A percentile compares a stretch with the other conserved stretches of the same genome.
phyloP scores from a whole-genome alignment of 2,113 vertebrate genomes.

The Grammomys dolichurus region DNA sequence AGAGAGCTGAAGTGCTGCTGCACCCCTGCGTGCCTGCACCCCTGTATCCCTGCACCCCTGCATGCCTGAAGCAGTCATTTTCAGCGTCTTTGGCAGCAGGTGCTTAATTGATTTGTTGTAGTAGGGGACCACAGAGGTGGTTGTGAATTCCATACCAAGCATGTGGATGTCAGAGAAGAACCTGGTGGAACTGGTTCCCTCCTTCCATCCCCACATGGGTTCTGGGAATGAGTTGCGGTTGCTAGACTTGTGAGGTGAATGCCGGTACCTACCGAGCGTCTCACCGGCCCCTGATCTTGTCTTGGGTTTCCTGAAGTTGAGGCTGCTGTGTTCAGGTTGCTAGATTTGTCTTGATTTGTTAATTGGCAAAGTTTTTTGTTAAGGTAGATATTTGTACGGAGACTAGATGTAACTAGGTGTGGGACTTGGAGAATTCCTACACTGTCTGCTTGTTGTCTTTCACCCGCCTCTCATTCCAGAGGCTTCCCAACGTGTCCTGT shows the following conservation, averaged over 20 bases:
- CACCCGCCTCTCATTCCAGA: background rate
- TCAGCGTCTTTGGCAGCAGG: background rate
- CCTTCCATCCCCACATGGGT: too few relatives aligned
- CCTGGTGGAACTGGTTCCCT: background rate
- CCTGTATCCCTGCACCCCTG: background rate
- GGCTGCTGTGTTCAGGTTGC: background rate
- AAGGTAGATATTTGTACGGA: background rate
- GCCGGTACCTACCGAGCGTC: background rate
- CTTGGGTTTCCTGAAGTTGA: background rate
- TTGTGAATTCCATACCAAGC: background rate
- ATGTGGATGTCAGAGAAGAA: too few relatives aligned
- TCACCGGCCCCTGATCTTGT: background rate
- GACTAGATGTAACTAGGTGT: background rate
- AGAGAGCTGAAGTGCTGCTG: background rate
- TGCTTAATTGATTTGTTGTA: background rate
- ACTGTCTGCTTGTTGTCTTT: background rate
- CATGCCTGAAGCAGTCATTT: background rate
- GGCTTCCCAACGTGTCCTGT: background rate
- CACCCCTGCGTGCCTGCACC: background rate
- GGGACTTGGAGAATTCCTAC: background rate
- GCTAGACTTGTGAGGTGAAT: too few relatives aligned
- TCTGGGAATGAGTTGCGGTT: background rate
- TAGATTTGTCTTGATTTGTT: conserved; percentile 1
- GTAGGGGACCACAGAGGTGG: too few relatives aligned
- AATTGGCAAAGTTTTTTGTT: background rate